Evolutionary conservation across 2,797 vertebrate genomes (phyloP).

Genomic region (Fundulus diaphanus): DNA sequence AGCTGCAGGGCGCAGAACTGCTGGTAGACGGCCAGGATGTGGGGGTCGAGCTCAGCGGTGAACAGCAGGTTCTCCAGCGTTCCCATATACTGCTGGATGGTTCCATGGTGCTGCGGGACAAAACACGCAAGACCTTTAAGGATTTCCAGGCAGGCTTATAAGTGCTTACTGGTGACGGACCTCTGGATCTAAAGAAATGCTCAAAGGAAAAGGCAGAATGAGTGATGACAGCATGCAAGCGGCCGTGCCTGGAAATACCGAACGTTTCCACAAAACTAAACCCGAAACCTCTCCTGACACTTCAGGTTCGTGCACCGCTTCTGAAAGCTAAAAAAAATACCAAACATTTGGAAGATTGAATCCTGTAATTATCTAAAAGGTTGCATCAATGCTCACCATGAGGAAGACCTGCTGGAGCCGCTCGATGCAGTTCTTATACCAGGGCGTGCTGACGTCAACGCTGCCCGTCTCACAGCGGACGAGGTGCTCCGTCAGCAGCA

Average conservation of each 20-base stretch:
- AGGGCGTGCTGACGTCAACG: constrained; percentile 91
- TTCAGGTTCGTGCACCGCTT: not conserved
- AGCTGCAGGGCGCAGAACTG: constrained; percentile 97
- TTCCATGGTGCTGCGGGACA: constrained; percentile 89
- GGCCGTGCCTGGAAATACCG: too few relatives aligned
- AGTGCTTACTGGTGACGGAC: too few relatives aligned
- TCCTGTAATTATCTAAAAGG: not conserved
- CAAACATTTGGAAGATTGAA: not conserved
- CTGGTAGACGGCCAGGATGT: constrained; percentile 97
- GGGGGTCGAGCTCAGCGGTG: constrained; percentile 95
- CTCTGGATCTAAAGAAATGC: too few relatives aligned
- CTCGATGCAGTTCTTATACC: constrained; percentile 98
- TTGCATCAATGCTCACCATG: constrained; percentile 80
- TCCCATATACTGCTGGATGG: constrained; percentile 98
- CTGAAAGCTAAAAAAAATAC: not conserved
- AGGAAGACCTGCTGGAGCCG: constrained; percentile 97
- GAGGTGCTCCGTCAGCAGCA: constrained; percentile 96
- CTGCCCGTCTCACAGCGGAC: constrained; percentile 95
- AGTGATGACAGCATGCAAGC: too few relatives aligned
- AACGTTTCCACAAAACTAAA: too few relatives aligned
- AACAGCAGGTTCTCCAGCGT: constrained; percentile 98
- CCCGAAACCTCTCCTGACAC: not conserved
- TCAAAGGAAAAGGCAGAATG: too few relatives aligned
- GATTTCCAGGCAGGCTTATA: too few relatives aligned
- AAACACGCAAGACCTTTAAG: constrained; percentile 1